Conservation (phyloP, 2,888 invertebrate genomes). For the Tromatobia lineatoria region DNA sequence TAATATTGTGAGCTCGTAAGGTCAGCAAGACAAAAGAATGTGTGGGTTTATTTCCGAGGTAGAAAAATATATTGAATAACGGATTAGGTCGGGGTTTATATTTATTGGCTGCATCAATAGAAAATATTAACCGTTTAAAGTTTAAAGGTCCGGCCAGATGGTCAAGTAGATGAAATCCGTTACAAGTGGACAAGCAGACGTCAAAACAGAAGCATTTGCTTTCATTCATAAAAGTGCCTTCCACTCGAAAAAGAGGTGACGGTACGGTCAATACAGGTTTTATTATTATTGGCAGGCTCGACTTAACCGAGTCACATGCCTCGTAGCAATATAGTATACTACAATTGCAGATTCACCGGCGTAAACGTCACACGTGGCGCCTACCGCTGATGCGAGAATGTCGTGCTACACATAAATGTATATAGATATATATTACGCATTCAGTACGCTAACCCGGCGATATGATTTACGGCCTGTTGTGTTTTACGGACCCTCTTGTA, state of each 20-base stretch:
- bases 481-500: constrained; percentile 58
- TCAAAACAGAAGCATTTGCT: neutral
- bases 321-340: constrained; percentile 20
- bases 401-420: constrained; percentile 6
- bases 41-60: neutral
- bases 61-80: neutral
- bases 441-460: constrained; percentile 44
- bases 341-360: constrained; percentile 42
- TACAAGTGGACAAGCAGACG: neutral
- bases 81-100: neutral
- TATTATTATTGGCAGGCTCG: neutral
- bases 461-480: constrained; percentile 62
- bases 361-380: constrained; percentile 64
- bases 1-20: neutral
- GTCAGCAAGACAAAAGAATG: neutral
- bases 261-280: neutral
- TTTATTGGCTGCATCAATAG: neutral
- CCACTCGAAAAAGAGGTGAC: constrained; percentile 5
- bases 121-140: neutral
- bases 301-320: constrained; percentile 4
- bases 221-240: constrained; percentile 64
- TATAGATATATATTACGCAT: constrained; percentile 5
- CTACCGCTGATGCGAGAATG: constrained; percentile 27
- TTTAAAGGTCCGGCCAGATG: neutral
- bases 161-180: neutral